Conservation (phyloP, 2,113 vertebrate genomes). For the Thymallus thymallus region DNA sequence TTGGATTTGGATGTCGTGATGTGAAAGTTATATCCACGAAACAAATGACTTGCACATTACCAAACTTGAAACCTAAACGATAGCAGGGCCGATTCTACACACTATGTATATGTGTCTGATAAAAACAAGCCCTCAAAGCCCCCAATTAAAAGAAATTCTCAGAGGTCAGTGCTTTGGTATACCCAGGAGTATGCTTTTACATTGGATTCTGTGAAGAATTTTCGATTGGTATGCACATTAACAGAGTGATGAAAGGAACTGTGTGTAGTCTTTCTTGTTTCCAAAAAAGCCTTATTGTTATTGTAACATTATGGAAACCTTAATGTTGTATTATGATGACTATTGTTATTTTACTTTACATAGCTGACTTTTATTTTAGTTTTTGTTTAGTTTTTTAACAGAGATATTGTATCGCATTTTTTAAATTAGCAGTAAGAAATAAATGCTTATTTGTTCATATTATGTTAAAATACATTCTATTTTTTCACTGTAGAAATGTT, state of each 20-base stretch:
- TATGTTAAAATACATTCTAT: conserved; percentile 94
- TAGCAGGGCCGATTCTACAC: conserved; percentile 42
- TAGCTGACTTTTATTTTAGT: conserved; percentile 63
- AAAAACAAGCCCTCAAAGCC: conserved; percentile 36
- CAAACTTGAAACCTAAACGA: conserved; percentile 47
- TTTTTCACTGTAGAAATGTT: conserved; percentile 92
- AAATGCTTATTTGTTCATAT: conserved; percentile 87
- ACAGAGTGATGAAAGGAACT: conserved; percentile 62
- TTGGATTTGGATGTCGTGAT: conserved; percentile 41
- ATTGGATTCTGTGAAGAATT: conserved; percentile 45
- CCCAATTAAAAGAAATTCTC: too few species aligned
- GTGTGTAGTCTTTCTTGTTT: conserved; percentile 78
- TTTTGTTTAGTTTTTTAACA: conserved; percentile 74
- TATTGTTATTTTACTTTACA: conserved; percentile 68
- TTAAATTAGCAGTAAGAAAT: conserved; percentile 64
- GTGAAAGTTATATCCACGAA: conserved; percentile 10
- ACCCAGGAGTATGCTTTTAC: conserved; percentile 17
- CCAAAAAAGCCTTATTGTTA: conserved; percentile 83
- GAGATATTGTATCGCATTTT: conserved; percentile 69
- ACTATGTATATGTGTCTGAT: conserved; percentile 35
- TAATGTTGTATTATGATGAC: conserved; percentile 68
- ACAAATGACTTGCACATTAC: conserved; percentile 50
- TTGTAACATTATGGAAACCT: conserved; percentile 73
- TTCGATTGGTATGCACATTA: conserved; percentile 52
- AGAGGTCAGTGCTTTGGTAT: conserved; percentile 41